Percentiles rank a stretch among this genome's conserved stretches.
Conservation (phyloP, 2,113 vertebrate species). For the Spermophilus dauricus region DNA sequence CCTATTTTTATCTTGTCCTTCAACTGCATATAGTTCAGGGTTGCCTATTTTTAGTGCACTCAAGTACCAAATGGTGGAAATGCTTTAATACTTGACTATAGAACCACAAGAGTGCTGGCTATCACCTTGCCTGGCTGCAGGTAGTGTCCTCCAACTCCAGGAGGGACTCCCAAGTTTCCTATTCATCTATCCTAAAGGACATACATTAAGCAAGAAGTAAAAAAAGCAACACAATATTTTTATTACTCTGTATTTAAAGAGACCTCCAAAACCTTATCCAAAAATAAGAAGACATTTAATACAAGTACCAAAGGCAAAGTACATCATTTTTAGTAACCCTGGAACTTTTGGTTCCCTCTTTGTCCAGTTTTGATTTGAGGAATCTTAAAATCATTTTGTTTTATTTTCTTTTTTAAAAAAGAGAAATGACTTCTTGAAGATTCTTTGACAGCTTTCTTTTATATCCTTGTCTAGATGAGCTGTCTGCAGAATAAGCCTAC, state of each 20-base stretch:
- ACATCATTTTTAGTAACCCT: constrained; percentile 31
- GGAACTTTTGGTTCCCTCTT: not conserved
- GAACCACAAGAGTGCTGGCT: not conserved
- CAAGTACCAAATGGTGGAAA: constrained; percentile 26
- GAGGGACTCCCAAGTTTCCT: not conserved
- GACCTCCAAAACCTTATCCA: not conserved
- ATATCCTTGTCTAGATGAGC: constrained; percentile 38
- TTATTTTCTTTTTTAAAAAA: constrained; percentile 26
- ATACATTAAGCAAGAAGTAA: not conserved
- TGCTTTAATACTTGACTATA: not conserved
- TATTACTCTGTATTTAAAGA: not conserved
- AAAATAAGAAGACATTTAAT: constrained; percentile 44
- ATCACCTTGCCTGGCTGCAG: not conserved
- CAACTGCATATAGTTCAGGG: constrained; percentile 72
- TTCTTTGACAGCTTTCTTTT: constrained; percentile 51
- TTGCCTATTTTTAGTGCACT: constrained; percentile 79
- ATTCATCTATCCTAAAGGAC: not conserved
- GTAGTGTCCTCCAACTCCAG: not conserved
- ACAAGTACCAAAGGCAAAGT: not conserved
- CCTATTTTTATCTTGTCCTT: constrained; percentile 82
- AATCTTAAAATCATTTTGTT: not conserved
- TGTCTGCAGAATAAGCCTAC: constrained; percentile 29
- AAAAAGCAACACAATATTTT: constrained; percentile 29
- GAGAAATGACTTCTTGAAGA: constrained; percentile 25
- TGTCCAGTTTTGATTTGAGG: not conserved